Conservation (phyloP, 2,888 invertebrate species). For the Deroplatys truncata region DNA sequence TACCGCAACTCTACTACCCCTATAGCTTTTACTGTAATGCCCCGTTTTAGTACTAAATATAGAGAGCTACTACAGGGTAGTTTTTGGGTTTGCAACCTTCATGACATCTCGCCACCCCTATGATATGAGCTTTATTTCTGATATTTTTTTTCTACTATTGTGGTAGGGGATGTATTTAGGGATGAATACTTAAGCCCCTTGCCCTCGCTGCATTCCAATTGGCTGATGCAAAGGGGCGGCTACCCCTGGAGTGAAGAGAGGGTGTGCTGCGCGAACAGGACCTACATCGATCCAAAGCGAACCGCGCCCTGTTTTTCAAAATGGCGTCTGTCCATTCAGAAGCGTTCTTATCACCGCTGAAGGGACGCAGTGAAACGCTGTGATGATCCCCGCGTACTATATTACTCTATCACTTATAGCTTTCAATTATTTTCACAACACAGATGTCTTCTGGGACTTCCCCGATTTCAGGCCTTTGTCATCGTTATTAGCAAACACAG, state of each 20-base stretch:
- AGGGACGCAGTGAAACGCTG: background rate
- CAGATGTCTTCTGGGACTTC: too few relatives aligned
- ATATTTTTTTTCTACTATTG: background rate
- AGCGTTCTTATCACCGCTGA: too few relatives aligned
- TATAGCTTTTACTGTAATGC: too few relatives aligned
- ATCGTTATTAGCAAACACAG: too few relatives aligned
- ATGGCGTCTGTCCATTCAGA: background rate
- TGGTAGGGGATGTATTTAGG: background rate
- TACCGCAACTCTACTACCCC: too few relatives aligned
- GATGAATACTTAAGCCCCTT: background rate
- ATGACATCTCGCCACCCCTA: too few relatives aligned
- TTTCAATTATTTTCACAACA: too few relatives aligned
- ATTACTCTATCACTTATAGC: too few relatives aligned
- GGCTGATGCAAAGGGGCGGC: background rate
- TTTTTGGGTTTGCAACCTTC: background rate
- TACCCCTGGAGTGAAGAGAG: background rate
- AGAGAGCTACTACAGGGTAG: too few relatives aligned
- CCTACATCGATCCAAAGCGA: background rate
- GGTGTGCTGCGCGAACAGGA: background rate
- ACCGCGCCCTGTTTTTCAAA: background rate
- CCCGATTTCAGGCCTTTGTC: too few relatives aligned
- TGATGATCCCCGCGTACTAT: too few relatives aligned
- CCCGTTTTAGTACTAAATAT: background rate
- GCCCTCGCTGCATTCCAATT: slow-evolving; percentile 4
- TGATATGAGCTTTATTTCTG: too few relatives aligned